These are phyloP conservation scores for Psittacula cyanocephala DNA, from an alignment of 2,113 vertebrate genomes.

Conservation along the genomic window DNA sequence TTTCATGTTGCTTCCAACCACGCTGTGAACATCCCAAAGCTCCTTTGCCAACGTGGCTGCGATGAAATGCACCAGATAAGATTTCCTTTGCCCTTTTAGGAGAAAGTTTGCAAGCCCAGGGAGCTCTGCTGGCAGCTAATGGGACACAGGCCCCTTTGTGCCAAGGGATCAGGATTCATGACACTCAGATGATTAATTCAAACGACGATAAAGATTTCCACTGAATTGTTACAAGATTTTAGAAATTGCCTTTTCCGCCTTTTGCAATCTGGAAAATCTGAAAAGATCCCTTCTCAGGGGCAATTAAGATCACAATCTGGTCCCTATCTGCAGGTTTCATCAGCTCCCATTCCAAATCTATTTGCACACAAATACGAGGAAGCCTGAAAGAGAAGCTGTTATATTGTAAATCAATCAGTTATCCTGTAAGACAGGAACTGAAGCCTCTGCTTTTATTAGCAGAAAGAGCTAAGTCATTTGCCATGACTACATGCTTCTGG, in stretches of 20 bases:
- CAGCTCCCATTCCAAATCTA: conserved; percentile 36
- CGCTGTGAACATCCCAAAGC: conserved; percentile 18
- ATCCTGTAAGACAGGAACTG: conserved; percentile 39
- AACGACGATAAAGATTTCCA: conserved; percentile 6
- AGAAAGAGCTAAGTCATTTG: conserved; percentile 51
- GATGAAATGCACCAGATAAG: conserved; percentile 40
- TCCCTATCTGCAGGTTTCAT: conserved; percentile 26
- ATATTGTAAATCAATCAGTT: conserved; percentile 56
- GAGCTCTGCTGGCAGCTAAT: conserved; percentile 36
- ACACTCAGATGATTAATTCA: conserved; percentile 46
- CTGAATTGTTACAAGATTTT: conserved; percentile 10
- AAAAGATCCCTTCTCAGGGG: conserved; percentile 30
- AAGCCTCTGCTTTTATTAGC: conserved; percentile 44
- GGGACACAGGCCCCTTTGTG: conserved; percentile 1
- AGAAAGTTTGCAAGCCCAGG: conserved; percentile 40
- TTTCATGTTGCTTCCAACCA: conserved; percentile 29
- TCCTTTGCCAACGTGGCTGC: neutral
- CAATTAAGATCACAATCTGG: conserved; percentile 51
- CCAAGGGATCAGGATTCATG: conserved; percentile 23
- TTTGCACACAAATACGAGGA: conserved; percentile 42
- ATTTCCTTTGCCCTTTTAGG: conserved; percentile 55
- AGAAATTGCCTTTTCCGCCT: conserved; percentile 38
- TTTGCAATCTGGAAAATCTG: conserved; percentile 12
- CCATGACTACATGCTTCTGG: conserved; percentile 35
- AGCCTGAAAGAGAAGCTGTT: conserved; percentile 50